Evolutionary conservation across 2,113 vertebrate species (phyloP).

Genomic region (Microtus pennsylvanicus): DNA sequence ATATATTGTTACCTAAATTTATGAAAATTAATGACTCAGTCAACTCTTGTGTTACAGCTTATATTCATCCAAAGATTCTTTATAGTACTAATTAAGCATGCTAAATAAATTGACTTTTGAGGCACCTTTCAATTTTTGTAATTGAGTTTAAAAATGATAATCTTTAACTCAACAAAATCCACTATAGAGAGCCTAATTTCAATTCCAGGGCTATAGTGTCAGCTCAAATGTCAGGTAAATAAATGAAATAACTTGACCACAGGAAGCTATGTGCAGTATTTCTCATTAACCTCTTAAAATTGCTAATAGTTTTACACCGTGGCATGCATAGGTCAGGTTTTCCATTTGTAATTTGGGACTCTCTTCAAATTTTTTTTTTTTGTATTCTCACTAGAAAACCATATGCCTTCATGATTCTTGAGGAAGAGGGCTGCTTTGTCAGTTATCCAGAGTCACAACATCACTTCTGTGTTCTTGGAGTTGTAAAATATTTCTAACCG

Average conservation of each 20-base stretch:
- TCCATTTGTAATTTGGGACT: neutral
- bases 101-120: conserved; percentile 59
- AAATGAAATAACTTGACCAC: conserved; percentile 57
- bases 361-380: neutral
- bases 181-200: conserved; percentile 58
- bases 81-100: conserved; percentile 39
- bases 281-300: conserved; percentile 66
- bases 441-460: neutral
- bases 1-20: conserved; percentile 47
- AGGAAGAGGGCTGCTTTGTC: neutral
- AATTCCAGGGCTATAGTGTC: conserved; percentile 17
- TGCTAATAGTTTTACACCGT: neutral
- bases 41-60: neutral
- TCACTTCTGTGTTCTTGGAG: conserved; percentile 9
- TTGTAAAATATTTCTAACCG: neutral
- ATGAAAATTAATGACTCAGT: conserved; percentile 27
- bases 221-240: conserved; percentile 68
- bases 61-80: conserved; percentile 4
- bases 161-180: conserved; percentile 55
- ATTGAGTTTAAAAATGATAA: conserved; percentile 66
- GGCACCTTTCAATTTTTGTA: conserved; percentile 60
- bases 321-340: neutral
- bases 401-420: neutral
- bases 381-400: neutral
- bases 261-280: neutral